Percentiles rank a stretch among this genome's conserved stretches.
Evolutionary conservation across 2,113 vertebrate species (phyloP).

Genomic region (Carlito syrichta): DNA sequence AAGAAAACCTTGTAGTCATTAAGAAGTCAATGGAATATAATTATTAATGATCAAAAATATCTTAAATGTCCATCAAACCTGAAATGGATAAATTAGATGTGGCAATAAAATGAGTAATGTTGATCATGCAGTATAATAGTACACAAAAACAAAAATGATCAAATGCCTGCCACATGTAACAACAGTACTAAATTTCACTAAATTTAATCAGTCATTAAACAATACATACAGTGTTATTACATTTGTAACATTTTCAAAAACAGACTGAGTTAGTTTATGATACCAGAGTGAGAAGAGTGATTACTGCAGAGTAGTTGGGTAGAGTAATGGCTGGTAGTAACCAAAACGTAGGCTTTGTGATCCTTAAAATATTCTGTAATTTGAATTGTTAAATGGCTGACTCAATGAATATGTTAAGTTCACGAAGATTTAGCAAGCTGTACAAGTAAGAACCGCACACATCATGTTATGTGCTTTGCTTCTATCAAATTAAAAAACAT

Average conservation of each 20-base stretch:
- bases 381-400: neutral
- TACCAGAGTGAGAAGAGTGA: neutral
- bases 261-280: neutral
- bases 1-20: neutral
- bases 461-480: neutral
- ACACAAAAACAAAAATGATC: neutral
- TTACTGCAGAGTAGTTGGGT: neutral
- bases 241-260: neutral
- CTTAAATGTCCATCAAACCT: neutral
- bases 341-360: neutral
- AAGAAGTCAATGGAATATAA: neutral
- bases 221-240: neutral
- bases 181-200: neutral
- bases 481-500: neutral
- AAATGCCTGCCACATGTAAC: neutral
- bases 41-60: neutral
- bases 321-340: neutral
- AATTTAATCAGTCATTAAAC: neutral
- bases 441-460: neutral
- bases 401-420: neutral
- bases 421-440: neutral
- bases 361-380: neutral
- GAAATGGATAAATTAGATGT: neutral
- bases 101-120: neutral
- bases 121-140: neutral